Evolutionary conservation across 2,888 invertebrate species (phyloP).

Genomic region (Catonia carolina): DNA sequence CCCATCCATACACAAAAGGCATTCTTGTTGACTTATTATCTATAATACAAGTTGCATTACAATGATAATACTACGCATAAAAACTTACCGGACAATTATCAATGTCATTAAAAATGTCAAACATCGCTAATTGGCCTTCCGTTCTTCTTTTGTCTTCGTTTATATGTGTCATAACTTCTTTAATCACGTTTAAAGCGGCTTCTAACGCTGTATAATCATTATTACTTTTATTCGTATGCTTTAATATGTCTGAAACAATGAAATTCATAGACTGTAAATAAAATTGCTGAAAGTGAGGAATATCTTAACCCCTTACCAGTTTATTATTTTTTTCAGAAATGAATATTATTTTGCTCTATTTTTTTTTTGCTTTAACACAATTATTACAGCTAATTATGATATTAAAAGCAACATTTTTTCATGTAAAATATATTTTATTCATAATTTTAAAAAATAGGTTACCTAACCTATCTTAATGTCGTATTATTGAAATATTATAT

Average conservation of each 20-base stretch:
- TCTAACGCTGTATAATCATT: slow-evolving; percentile 80
- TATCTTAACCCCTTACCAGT: too few species aligned
- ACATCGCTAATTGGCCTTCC: slow-evolving; percentile 91
- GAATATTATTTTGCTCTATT: too few species aligned
- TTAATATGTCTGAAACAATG: slow-evolving; percentile 67
- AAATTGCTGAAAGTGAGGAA: not conserved
- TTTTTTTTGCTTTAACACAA: too few species aligned
- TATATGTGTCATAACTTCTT: slow-evolving; percentile 92
- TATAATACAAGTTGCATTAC: too few species aligned
- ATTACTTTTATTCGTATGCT: slow-evolving; percentile 82
- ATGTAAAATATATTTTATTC: too few species aligned
- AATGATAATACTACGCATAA: too few species aligned
- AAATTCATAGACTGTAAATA: not conserved
- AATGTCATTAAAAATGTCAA: slow-evolving; percentile 96
- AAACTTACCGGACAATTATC: slow-evolving; percentile 86
- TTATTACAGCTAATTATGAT: too few species aligned
- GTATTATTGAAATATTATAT: not conserved
- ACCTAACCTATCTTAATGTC: not conserved
- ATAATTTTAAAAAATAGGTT: not conserved
- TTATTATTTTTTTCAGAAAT: too few species aligned
- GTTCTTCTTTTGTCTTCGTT: slow-evolving; percentile 97
- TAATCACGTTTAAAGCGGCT: slow-evolving; percentile 77
- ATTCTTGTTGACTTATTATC: too few species aligned
- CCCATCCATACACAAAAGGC: too few species aligned
- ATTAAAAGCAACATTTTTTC: too few species aligned